Base-by-base conservation (phyloP, 2,113 vertebrate species). In the Myocastor coypus region DNA sequence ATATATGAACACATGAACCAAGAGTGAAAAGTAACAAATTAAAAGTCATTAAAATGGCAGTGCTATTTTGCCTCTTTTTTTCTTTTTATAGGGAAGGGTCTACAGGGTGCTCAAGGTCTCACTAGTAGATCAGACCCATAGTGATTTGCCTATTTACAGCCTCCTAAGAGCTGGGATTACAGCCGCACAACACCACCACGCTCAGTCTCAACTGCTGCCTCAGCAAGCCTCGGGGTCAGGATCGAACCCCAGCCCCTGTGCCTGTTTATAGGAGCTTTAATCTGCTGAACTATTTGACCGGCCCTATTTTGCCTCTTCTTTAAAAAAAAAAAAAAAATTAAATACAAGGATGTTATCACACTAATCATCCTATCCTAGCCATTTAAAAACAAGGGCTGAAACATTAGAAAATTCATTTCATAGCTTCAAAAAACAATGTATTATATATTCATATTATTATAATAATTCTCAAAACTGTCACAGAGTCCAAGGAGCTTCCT, bases 1-100 rank as follows among this genome's bases (percentile, higher is more conserved):
- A 81, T 52, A 59, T 14, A 59, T 59, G 83, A 91, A 73, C 42
- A 40, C 30, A 73, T 32, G 46, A 50, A 71, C 17, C 8, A 71
- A 80, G 40, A 75, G 7, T 66, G 40, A 22, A 93, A 87, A 91
- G 57, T 50, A 91, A 91, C n/a, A 84, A 73, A 68, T 80, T 61
- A 68, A 78, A 96, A 69, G 57, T 69, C 84, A 88, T 55, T 57
- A 64, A 59, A 71, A 82, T 59, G 57, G 17, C 14, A 52, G 12
- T 22, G 13, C 50, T 83, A 57, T 77, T 82, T 84, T 52, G 68
- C 34, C 17, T 52, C 46, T 88, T 91, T 89, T 96, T 89, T 46
- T 46, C 4, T 46, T 46, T 46, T 46, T 46, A 46, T 46, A 46
- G 46, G 46, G 46, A 46, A 46, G 46, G 46, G 46, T 46, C 46